Percentiles rank a stretch among this genome's conserved stretches.
phyloP scores from a whole-genome alignment of 2,113 vertebrate species.

The zebrafish (Danio rerio) region DNA sequence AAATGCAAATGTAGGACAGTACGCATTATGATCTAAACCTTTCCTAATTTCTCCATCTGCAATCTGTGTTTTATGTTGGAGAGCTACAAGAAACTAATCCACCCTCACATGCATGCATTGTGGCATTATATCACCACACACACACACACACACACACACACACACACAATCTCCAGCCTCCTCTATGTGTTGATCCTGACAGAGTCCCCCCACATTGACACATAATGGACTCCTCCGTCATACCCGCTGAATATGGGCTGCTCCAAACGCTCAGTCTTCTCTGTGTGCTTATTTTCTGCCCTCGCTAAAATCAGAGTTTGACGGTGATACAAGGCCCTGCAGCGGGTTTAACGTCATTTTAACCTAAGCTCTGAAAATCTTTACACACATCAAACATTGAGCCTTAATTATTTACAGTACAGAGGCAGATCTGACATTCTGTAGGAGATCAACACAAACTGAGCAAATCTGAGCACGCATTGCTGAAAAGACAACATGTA shows the following conservation, averaged over 20 bases:
- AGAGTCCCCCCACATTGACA: neutral
- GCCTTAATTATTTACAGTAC: neutral
- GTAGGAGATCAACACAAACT: neutral
- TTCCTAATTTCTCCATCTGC: neutral
- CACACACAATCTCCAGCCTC: neutral
- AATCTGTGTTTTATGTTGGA: neutral
- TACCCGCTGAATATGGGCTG: neutral
- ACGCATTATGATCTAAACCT: neutral
- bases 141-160: neutral
- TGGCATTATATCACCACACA: neutral
- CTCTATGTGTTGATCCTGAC: neutral
- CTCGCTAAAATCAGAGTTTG: conserved; percentile 2
- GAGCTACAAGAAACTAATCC: neutral
- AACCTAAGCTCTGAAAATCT: neutral
- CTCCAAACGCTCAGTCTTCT: neutral
- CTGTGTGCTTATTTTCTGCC: neutral
- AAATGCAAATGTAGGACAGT: neutral
- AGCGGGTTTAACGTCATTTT: neutral
- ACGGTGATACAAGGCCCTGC: conserved; percentile 20
- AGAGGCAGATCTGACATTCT: neutral
- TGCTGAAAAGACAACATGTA: too few relatives aligned
- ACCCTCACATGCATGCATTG: neutral
- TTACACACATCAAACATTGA: neutral
- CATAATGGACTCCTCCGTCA: neutral
- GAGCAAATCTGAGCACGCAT: neutral